Conservation (phyloP, 2,888 invertebrate species). For the Chalcosyrphus nemorum region DNA sequence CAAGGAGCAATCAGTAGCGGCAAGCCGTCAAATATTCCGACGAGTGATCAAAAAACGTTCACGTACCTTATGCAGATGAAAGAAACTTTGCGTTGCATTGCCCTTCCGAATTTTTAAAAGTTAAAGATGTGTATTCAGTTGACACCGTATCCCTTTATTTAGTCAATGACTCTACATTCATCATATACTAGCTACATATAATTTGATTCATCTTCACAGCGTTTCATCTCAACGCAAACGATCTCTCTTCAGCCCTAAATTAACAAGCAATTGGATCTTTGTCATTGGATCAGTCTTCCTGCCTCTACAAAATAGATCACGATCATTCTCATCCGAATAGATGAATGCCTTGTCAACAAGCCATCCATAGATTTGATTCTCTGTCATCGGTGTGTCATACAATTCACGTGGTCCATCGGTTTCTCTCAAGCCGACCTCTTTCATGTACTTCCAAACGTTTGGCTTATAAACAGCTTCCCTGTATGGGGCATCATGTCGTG, state of each 20-base stretch:
- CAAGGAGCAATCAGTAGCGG: too few species aligned
- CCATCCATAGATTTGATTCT: conserved; percentile 55
- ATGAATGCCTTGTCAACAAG: conserved; percentile 1
- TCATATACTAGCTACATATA: too few species aligned
- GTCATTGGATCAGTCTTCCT: conserved; percentile 1
- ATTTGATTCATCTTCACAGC: neutral
- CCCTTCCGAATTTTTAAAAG: too few species aligned
- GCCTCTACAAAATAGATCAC: conserved; percentile 10
- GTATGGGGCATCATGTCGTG: conserved; percentile 16
- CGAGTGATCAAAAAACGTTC: too few species aligned
- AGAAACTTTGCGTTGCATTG: too few species aligned
- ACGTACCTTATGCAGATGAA: too few species aligned
- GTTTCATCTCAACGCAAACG: neutral
- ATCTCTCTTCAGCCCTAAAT: neutral
- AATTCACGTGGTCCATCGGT: conserved; percentile 2
- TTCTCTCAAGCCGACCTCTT: conserved; percentile 9
- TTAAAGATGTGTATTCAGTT: too few species aligned
- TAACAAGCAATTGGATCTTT: conserved; percentile 1
- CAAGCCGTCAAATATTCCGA: too few species aligned
- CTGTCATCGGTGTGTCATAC: conserved; percentile 16
- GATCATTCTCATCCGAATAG: conserved; percentile 24
- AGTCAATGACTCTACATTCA: neutral
- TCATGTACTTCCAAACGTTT: neutral
- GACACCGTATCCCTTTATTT: too few species aligned
- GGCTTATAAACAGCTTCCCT: neutral